These are phyloP conservation scores for Lucinisca nassula DNA, from an alignment of 2,888 invertebrate genomes.

Conservation along the genomic window DNA sequence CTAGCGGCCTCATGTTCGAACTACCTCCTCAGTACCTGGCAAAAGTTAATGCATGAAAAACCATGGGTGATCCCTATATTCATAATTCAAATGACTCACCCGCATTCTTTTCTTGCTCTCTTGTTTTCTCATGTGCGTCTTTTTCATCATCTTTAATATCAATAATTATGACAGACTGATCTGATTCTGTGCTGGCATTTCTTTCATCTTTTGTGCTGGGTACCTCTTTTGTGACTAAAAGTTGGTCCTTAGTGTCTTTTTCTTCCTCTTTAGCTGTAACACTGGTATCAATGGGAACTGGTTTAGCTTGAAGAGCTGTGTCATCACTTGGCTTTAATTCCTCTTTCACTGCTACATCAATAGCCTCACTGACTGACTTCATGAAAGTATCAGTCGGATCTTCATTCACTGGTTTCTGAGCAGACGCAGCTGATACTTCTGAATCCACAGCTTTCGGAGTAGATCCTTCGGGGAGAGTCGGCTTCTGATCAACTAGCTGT, in stretches of 20 bases:
- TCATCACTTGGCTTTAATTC: neutral
- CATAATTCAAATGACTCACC: too few species aligned
- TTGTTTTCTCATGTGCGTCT: neutral
- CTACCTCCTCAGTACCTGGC: too few species aligned
- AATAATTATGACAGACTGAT: neutral
- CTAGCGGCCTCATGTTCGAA: too few species aligned
- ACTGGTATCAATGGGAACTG: neutral
- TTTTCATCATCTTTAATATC: neutral
- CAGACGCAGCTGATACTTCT: neutral
- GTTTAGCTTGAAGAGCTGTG: neutral
- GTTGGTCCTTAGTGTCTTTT: neutral
- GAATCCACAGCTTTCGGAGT: neutral
- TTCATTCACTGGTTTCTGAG: neutral
- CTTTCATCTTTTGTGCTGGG: neutral
- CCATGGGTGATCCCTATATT: too few species aligned
- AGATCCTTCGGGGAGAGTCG: neutral
- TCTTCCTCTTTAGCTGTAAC: neutral
- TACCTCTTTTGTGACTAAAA: neutral
- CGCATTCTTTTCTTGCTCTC: neutral
- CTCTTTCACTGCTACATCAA: neutral
- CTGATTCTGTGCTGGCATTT: neutral
- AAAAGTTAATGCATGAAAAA: too few species aligned
- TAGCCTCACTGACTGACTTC: neutral
- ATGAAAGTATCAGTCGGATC: neutral
- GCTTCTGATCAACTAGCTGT: neutral